These are phyloP conservation scores for Dasypogon diadema DNA, from an alignment of 2,888 invertebrate genomes.

Conservation along the genomic window DNA sequence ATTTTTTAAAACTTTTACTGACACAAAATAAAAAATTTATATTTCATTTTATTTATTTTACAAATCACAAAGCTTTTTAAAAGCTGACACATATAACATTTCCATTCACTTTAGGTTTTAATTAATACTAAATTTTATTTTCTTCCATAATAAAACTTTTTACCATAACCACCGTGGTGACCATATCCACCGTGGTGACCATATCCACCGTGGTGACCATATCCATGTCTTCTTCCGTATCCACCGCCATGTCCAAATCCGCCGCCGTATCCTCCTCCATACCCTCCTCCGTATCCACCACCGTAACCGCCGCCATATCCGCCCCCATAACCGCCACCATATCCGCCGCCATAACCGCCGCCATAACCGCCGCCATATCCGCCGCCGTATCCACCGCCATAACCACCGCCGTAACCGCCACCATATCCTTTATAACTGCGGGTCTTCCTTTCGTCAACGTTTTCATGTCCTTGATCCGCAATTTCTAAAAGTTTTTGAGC, in stretches of 20 bases:
- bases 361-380: slow-evolving; percentile 54
- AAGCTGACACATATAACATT: too few relatives aligned
- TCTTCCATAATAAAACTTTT: too few relatives aligned
- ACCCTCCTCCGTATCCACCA: slow-evolving; percentile 56
- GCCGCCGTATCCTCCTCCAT: slow-evolving; percentile 55
- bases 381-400: slow-evolving; percentile 52
- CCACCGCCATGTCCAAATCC: slow-evolving; percentile 11
- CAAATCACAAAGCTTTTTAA: too few relatives aligned
- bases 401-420: slow-evolving; percentile 3
- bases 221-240: not conserved
- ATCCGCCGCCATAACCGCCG: slow-evolving; percentile 55
- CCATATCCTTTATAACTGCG: slow-evolving; percentile 24
- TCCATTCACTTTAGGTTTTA: too few relatives aligned
- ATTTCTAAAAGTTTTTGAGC: not conserved
- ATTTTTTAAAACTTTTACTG: too few relatives aligned
- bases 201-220: slow-evolving; percentile 26
- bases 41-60: too few relatives aligned
- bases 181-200: slow-evolving; percentile 23
- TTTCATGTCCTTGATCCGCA: slow-evolving; percentile 40
- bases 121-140: too few relatives aligned
- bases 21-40: too few relatives aligned
- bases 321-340: slow-evolving; percentile 54
- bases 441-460: slow-evolving; percentile 16
- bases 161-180: not conserved
- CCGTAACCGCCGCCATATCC: slow-evolving; percentile 58